Base-by-base conservation (phyloP, 2,113 vertebrate genomes). In the Chlorocebus sabaeus region DNA sequence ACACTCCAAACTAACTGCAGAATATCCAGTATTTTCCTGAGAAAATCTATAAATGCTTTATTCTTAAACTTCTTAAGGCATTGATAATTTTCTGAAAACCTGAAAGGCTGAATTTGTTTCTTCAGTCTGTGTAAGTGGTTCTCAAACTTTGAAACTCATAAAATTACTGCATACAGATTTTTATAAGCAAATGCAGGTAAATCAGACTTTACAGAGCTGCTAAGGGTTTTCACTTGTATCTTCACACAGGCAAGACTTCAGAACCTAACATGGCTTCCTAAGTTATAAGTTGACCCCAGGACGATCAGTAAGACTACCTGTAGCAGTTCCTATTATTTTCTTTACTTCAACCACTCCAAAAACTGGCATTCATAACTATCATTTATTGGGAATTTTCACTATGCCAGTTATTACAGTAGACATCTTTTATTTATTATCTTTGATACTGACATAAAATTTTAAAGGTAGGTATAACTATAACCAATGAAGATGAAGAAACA, bases 401-500 rank as follows among this genome's bases (percentile, higher is more conserved):
- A 2, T 57, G 12, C 25, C 50, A n/a, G 8, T 20, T 23, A 30
- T 9, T 43, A 25, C 25, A 43, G 6, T 5, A 80, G 23, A 4
- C 4, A 18, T 27, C 35, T 61, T 45, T 30, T 25, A 38, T 14
- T 40, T 55, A 68, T 50, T 67, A 70, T 48, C 40, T 70, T 20
- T 86, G 68, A 89, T 32, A 16, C 25, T 17, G 20, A 18, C 17
- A 59, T 76, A 64, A 12, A 52, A 70, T 13, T 32, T 2, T 11
- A 90, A 57, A n/a, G 0, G 0, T n/a, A 30, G 9, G 0, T 45
- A 1, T 45, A 25, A 14, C 5, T 55, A 25, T 10, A 30, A 38
- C 3, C 2, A 4, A 8, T 72, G 40, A 38, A 79, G n/a, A 68
- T n/a, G 23, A 23, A 75, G 48, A 27, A 95, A 70, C n/a, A 67